Evolutionary conservation across 2,888 invertebrate genomes (phyloP), one percentile per base, ranked within the genome.

Genomic region (Stratiomys singularior): DNA sequence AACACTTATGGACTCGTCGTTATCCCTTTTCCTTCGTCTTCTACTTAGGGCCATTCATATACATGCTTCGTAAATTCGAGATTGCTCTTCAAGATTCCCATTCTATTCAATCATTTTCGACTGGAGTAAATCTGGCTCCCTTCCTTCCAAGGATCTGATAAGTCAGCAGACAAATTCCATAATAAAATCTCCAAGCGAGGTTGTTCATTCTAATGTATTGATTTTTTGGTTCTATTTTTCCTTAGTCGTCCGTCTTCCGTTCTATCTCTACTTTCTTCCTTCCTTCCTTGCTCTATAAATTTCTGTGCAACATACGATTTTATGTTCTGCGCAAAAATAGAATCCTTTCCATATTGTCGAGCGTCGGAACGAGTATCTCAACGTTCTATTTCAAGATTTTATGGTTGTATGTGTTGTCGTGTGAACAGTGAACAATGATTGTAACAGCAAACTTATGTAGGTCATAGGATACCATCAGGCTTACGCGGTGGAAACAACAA

Each of bases 101-200:
- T 23, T 25, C 60, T 21, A 25, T 25, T 15, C 18, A 60, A 25
- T n/a, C 23, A 7, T 23, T 25, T n/a, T 60, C 4, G 23, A 21
- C 13, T 1, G 7, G 0, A 60, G 7, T 60, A 21, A 60, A 64
- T 64, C 64, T 28, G 15, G n/a, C 28, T 15, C 28, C 15, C 44
- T 3, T n/a, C 9, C 18, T 13, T 37, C 9, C 37, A 5, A 11
- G 44, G 67, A 67, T 46, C 13, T 67, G 67, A 67, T 67, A 67
- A 44, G 1, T 44, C 67, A 67, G 67, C 67, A 67, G 67, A 67
- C 67, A 67, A 67, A 46, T 67, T 37, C 67, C 46, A 18, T 67
- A 67, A 67, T 67, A 67, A 67, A 67, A 67, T 46, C 46, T 44
- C 37, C 46, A 27, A 13, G 27, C 18, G 23, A 25, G 37, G 9